phyloP scores from a whole-genome alignment of 2,113 vertebrate genomes.

The Cololabis saira region DNA sequence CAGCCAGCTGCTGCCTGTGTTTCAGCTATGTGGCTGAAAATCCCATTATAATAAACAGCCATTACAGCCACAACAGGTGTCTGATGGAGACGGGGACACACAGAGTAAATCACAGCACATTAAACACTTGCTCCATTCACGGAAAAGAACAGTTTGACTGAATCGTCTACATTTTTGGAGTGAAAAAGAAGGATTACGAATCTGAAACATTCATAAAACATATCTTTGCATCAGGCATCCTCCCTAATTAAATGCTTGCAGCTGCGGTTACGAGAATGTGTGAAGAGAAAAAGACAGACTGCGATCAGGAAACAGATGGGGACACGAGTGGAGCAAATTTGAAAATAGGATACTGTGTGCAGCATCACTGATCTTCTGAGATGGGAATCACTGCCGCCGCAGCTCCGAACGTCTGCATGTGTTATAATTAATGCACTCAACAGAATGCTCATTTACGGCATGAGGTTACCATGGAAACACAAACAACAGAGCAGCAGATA shows the following conservation, averaged over 20 bases:
- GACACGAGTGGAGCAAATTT: conserved; percentile 29
- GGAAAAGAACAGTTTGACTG: conserved; percentile 34
- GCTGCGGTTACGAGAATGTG: conserved; percentile 23
- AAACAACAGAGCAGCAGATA: conserved; percentile 44
- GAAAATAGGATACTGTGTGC: conserved; percentile 31
- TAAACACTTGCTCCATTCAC: conserved; percentile 14
- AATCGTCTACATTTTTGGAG: conserved; percentile 17
- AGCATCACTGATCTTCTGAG: conserved; percentile 45
- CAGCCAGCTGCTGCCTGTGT: conserved; percentile 27
- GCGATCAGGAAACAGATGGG: conserved; percentile 28
- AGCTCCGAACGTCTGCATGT: conserved; percentile 16
- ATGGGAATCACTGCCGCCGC: conserved; percentile 31
- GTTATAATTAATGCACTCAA: conserved; percentile 30
- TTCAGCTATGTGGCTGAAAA: conserved; percentile 31
- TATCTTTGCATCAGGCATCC: conserved; percentile 32
- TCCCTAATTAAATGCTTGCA: conserved; percentile 49
- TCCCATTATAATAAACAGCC: conserved; percentile 38
- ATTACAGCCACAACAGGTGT: conserved; percentile 68
- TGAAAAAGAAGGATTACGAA: background rate
- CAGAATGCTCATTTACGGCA: conserved; percentile 59
- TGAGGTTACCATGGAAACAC: conserved; percentile 61
- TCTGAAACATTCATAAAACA: background rate
- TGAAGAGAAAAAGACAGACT: background rate
- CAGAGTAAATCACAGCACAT: conserved; percentile 34
- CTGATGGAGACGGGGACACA: conserved; percentile 22